Conservation (phyloP, 2,888 invertebrate species). For the Stenurella melanura region DNA sequence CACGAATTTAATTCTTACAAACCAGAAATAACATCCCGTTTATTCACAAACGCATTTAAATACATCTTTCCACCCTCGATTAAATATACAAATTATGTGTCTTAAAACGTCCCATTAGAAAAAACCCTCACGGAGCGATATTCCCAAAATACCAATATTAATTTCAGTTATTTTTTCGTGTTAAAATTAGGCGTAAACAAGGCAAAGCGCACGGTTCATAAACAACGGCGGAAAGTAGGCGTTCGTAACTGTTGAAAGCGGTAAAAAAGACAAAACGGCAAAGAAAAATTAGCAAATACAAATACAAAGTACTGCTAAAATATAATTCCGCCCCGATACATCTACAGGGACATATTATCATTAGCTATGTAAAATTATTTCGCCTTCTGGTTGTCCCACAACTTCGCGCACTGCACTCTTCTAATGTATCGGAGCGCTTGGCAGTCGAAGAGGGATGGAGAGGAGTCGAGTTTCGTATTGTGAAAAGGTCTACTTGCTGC, state of each 20-base stretch:
- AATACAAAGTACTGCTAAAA: constrained; percentile 68
- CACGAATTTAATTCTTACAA: neutral
- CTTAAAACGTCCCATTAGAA: constrained; percentile 49
- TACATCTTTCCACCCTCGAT: constrained; percentile 36
- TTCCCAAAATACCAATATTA: constrained; percentile 55
- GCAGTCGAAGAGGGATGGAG: constrained; percentile 8
- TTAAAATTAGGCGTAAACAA: constrained; percentile 53
- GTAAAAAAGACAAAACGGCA: constrained; percentile 45
- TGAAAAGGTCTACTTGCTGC: constrained; percentile 54
- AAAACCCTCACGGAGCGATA: constrained; percentile 42
- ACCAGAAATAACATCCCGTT: constrained; percentile 3
- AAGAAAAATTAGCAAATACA: constrained; percentile 70
- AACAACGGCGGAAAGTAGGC: constrained; percentile 43
- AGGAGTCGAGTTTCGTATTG: neutral
- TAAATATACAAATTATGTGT: constrained; percentile 40
- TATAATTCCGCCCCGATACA: constrained; percentile 68
- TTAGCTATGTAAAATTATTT: constrained; percentile 65
- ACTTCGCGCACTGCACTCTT: neutral
- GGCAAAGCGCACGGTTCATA: constrained; percentile 39
- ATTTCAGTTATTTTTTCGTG: constrained; percentile 51
- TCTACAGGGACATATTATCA: constrained; percentile 68
- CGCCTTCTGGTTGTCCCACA: constrained; percentile 37
- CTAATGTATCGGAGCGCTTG: neutral
- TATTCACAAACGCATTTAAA: neutral
- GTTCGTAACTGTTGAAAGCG: constrained; percentile 32